A percentile compares a stretch with the other conserved stretches of the same genome.
Conservation (phyloP, 2,888 invertebrate species). For the Sphaerophoria rueppellii region DNA sequence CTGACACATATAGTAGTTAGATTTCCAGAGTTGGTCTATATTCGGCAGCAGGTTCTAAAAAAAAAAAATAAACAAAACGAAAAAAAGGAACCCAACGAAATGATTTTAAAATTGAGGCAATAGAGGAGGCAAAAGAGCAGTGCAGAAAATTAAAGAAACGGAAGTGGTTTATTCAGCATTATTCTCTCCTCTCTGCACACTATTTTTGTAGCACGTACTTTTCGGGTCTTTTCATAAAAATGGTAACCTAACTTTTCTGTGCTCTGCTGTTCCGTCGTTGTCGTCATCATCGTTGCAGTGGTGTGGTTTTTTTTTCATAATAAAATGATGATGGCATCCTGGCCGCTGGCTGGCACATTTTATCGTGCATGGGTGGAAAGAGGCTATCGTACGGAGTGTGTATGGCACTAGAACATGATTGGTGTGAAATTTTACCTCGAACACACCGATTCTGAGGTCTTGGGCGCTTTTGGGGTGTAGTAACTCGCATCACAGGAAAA, state of each 20-base stretch:
- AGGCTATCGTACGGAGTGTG: not conserved
- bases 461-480: not conserved
- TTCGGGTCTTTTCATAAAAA: constrained; percentile 66
- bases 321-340: constrained; percentile 43
- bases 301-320: not conserved
- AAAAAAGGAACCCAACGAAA: constrained; percentile 2
- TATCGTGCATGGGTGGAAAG: constrained; percentile 24
- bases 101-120: constrained; percentile 15
- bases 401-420: constrained; percentile 17
- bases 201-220: constrained; percentile 56
- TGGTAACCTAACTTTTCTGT: constrained; percentile 59
- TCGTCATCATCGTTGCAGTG: not conserved
- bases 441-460: constrained; percentile 7
- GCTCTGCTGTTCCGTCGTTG: not conserved
- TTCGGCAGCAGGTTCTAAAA: not conserved
- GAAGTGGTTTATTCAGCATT: constrained; percentile 59
- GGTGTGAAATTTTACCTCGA: constrained; percentile 46
- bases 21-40: constrained; percentile 12
- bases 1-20: not conserved
- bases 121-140: constrained; percentile 11
- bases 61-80: not conserved
- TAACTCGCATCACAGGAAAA: constrained; percentile 42
- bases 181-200: constrained; percentile 15
- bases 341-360: constrained; percentile 41
- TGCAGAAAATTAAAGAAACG: constrained; percentile 53